These are phyloP conservation scores for Eupristina koningsbergeri DNA, from an alignment of 1,140 invertebrate species.

Conservation along the genomic window DNA sequence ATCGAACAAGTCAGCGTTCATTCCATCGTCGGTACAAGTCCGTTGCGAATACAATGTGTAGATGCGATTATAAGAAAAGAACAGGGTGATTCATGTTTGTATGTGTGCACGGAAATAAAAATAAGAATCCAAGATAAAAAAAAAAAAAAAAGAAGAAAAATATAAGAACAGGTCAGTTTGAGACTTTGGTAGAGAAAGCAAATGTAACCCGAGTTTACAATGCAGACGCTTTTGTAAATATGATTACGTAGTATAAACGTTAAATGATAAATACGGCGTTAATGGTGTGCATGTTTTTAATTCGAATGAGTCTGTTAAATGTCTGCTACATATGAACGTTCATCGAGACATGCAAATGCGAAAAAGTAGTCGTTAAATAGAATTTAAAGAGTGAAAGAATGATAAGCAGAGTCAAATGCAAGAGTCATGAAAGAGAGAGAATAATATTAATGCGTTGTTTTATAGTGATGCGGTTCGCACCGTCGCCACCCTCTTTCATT, in stretches of 20 bases:
- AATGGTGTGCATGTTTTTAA: slow-evolving; percentile 71
- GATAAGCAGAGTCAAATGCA: slow-evolving; percentile 45
- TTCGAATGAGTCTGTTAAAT: slow-evolving; percentile 66
- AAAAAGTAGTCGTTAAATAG: slow-evolving; percentile 53
- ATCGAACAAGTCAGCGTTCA: slow-evolving; percentile 54
- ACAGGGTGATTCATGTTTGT: slow-evolving; percentile 47
- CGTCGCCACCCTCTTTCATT: slow-evolving; percentile 38
- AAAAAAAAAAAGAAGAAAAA: not conserved
- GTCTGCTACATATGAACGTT: slow-evolving; percentile 49
- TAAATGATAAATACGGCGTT: slow-evolving; percentile 64
- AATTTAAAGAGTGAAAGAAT: slow-evolving; percentile 44
- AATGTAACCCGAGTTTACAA: slow-evolving; percentile 56
- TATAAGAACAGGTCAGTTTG: not conserved
- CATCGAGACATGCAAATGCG: slow-evolving; percentile 61
- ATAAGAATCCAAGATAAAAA: slow-evolving; percentile 16
- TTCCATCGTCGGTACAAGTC: slow-evolving; percentile 49
- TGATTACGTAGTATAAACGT: slow-evolving; percentile 65
- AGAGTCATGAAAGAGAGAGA: slow-evolving; percentile 34
- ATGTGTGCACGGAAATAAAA: slow-evolving; percentile 28
- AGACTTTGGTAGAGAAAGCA: slow-evolving; percentile 29
- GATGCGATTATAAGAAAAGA: slow-evolving; percentile 39
- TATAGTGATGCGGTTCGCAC: slow-evolving; percentile 46
- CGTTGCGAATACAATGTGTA: slow-evolving; percentile 36
- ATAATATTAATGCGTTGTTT: slow-evolving; percentile 47
- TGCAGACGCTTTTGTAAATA: slow-evolving; percentile 70